These are phyloP conservation scores for Casuarius casuarius DNA, from an alignment of 2,113 vertebrate genomes.

Conservation along the genomic window DNA sequence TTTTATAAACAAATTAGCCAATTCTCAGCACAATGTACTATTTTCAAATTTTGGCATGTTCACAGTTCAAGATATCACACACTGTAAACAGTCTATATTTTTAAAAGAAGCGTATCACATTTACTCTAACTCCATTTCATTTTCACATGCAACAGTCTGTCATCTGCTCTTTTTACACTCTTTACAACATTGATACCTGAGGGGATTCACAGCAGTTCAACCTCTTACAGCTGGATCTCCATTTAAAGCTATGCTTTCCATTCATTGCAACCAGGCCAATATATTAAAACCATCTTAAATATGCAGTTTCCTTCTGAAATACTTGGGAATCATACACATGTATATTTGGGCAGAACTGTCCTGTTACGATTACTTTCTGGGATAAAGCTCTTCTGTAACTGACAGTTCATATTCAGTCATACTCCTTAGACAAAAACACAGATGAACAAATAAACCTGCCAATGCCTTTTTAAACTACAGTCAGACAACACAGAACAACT, in stretches of 20 bases:
- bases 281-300: background rate
- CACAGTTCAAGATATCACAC: slow-evolving; percentile 15
- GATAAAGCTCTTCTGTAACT: background rate
- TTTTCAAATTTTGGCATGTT: slow-evolving; percentile 16
- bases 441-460: background rate
- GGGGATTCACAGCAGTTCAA: background rate
- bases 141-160: background rate
- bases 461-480: background rate
- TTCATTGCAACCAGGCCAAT: background rate
- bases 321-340: background rate
- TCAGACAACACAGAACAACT: background rate
- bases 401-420: background rate
- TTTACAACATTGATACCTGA: slow-evolving; percentile 9
- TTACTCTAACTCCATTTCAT: background rate
- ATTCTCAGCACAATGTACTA: slow-evolving; percentile 8
- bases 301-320: background rate
- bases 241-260: background rate
- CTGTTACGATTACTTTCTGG: background rate
- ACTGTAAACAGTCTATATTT: background rate
- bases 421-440: background rate
- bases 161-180: background rate
- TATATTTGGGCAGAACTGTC: background rate
- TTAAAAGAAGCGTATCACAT: background rate
- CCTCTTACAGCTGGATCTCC: background rate
- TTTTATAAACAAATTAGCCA: background rate